phyloP scores from a whole-genome alignment of 2,113 vertebrate genomes.

The Daphoenositta chrysoptera region DNA sequence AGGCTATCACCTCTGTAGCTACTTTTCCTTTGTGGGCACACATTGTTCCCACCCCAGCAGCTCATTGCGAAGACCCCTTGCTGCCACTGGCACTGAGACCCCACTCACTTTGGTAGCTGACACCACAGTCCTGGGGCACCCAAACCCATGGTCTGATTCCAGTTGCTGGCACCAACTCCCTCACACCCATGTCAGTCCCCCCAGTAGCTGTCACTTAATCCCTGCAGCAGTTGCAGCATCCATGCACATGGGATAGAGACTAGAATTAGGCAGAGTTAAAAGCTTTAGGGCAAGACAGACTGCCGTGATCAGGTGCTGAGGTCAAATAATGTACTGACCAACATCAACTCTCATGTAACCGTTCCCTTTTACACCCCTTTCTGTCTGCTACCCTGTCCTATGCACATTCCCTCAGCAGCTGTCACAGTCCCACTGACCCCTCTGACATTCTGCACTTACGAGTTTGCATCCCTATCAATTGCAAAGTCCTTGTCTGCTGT shows the following conservation, averaged over 20 bases:
- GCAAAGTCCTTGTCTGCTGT: not conserved
- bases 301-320: not conserved
- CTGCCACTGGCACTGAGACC: not conserved
- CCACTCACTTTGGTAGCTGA: not conserved
- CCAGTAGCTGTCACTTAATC: not conserved
- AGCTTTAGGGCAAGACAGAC: not conserved
- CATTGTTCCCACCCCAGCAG: not conserved
- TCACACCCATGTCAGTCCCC: fast-evolving
- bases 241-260: fast-evolving
- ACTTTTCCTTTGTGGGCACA: not conserved
- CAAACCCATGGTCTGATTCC: not conserved
- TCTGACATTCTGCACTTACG: not conserved
- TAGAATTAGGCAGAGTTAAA: not conserved
- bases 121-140: not conserved
- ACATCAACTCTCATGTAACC: fast-evolving
- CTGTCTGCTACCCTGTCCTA: not conserved
- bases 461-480: not conserved
- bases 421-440: no score
- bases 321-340: not conserved
- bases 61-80: not conserved
- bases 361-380: fast-evolving
- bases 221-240: not conserved
- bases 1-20: not conserved
- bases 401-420: not conserved
- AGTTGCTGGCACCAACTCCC: not conserved